These are phyloP conservation scores for Hemaris fuciformis DNA, from an alignment of 2,888 invertebrate genomes.

Conservation along the genomic window DNA sequence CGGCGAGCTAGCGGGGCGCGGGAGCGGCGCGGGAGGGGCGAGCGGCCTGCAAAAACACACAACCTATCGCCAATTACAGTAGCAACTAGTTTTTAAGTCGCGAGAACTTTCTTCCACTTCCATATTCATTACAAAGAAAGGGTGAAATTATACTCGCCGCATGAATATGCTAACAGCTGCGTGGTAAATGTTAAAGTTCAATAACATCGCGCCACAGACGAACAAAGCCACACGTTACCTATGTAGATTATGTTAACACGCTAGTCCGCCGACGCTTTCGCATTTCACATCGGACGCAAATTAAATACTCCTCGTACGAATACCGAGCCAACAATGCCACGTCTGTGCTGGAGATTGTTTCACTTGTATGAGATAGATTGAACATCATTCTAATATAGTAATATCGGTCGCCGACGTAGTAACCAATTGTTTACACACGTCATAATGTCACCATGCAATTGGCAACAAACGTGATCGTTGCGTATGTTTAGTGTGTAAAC, in stretches of 20 bases:
- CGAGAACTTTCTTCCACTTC: conserved; percentile 78
- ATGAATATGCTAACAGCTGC: conserved; percentile 71
- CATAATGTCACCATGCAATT: background rate
- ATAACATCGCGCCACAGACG: conserved; percentile 45
- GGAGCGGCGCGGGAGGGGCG: conserved; percentile 15
- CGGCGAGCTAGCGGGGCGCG: conserved; percentile 15
- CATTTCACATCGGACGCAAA: background rate
- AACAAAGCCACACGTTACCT: background rate
- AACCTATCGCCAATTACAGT: conserved; percentile 66
- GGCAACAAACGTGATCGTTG: background rate
- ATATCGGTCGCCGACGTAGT: background rate
- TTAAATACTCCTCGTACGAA: background rate
- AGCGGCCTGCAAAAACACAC: conserved; percentile 49
- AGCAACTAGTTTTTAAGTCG: conserved; percentile 68
- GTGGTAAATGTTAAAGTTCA: conserved; percentile 77
- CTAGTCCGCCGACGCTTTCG: background rate
- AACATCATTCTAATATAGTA: background rate
- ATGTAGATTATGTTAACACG: background rate
- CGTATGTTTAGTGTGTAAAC: background rate
- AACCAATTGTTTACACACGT: background rate
- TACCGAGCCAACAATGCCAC: no score
- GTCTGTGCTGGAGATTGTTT: no score
- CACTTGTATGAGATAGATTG: background rate
- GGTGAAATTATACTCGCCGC: conserved; percentile 70
- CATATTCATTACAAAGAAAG: conserved; percentile 78